Percentiles rank a stretch among this genome's conserved stretches.
These are phyloP conservation scores for Alloplasta piceator DNA, from an alignment of 2,888 invertebrate genomes.

Conservation along the genomic window DNA sequence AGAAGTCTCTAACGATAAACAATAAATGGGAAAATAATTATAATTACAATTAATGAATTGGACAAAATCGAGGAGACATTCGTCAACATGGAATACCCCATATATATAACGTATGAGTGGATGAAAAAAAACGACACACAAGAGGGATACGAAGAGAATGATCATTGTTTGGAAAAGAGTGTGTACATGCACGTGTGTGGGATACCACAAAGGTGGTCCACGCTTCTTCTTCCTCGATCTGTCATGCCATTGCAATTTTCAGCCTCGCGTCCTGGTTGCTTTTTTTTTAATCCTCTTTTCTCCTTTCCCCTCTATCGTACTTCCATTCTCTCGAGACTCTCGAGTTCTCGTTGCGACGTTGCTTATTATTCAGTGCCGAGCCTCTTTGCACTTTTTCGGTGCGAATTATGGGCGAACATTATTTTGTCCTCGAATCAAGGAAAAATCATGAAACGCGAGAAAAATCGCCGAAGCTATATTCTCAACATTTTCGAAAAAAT, in stretches of 20 bases:
- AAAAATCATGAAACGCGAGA: no score
- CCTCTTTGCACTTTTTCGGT: slow-evolving; percentile 3
- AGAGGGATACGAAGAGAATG: neutral
- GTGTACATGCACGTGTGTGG: slow-evolving; percentile 33
- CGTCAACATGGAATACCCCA: no score
- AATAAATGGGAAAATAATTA: no score
- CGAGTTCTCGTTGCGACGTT: no score
- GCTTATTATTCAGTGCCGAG: neutral
- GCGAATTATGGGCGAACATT: no score
- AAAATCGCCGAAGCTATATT: no score
- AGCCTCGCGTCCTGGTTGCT: slow-evolving; percentile 49
- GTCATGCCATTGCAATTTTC: slow-evolving; percentile 57
- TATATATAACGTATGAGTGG: neutral
- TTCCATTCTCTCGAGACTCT: slow-evolving; percentile 22
- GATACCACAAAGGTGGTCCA: slow-evolving; percentile 54
- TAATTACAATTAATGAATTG: no score
- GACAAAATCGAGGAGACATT: no score
- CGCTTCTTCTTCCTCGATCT: slow-evolving; percentile 47
- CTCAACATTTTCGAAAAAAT: no score
- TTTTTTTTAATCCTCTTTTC: neutral
- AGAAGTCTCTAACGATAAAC: no score
- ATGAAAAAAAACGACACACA: slow-evolving; percentile 14
- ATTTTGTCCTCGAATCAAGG: no score
- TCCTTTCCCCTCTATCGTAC: neutral
- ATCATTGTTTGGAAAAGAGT: neutral